Base-by-base conservation (phyloP, 1,140 invertebrate genomes). In the Calycopis cecrops region DNA sequence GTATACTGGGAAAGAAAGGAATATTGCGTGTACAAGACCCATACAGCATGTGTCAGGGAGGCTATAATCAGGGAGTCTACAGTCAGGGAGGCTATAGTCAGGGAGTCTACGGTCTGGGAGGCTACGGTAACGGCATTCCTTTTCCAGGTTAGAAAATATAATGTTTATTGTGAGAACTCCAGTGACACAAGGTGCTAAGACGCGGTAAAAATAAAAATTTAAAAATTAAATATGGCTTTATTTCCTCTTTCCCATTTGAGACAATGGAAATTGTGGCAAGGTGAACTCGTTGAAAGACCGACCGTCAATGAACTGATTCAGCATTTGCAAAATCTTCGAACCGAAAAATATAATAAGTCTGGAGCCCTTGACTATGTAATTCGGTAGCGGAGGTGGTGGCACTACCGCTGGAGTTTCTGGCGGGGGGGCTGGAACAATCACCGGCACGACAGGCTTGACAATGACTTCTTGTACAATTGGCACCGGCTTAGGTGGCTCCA, bases 341-440 rank as follows among this genome's bases (percentile, higher is more conserved):
- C 69, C 68, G 48, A 75, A 61, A 40, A 70, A 70, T 38, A 74
- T 48, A 42, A 70, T 63, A 38, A 74, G 67, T 48, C 65, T 60
- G 16, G 72, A 72, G 11, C 72, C 69, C 56, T 68, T 67, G 8
- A 67, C 59, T 9, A 74, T 59, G 11, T 70, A 60, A 51, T 65
- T 67, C 17, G 67, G 55, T 42, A 49, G 18, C 12, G 40, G 54
- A 17, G 50, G 51, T 33, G 55, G 2, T 33, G 55, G 2, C 9
- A 33, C 21, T 28, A 28, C 21, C 21, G 61, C 33, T 0, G 50
- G 37, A 40, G 54, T 34, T 54, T 55, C 60, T 35, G 56, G 55
- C 57, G 52, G 44, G 48, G 52, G 59, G 35, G 57, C 56, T 51
- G 52, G 38, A 9, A 34, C 34, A 17, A 53, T 12, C 6, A 28